These are phyloP conservation scores for Varanus komodoensis DNA, from an alignment of 2,113 vertebrate genomes.

Conservation along the genomic window DNA sequence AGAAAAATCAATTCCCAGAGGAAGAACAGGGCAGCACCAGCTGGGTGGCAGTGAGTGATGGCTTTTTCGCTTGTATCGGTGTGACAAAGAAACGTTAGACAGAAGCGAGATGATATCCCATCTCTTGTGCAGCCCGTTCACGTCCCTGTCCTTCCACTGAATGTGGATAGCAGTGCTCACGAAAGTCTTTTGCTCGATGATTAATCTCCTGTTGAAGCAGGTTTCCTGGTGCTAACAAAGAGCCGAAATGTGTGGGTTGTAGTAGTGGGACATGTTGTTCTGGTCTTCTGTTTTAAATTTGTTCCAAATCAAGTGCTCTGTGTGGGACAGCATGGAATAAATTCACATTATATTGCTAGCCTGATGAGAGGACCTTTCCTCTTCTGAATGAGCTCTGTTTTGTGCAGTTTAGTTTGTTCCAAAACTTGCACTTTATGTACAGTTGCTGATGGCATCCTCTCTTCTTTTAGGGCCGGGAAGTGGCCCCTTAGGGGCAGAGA, in stretches of 20 bases:
- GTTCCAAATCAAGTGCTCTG: not conserved
- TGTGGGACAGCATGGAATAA: not conserved
- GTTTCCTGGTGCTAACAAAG: too few relatives aligned
- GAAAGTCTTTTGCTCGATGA: accelerated
- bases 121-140: not conserved
- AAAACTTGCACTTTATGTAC: too few relatives aligned
- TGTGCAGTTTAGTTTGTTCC: too few relatives aligned
- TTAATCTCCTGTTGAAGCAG: not conserved
- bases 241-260: not conserved
- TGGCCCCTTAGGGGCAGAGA: too few relatives aligned
- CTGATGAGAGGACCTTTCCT: too few relatives aligned
- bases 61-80: slow-evolving; percentile 19
- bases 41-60: slow-evolving; percentile 49
- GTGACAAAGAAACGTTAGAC: slow-evolving; percentile 26
- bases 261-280: not conserved
- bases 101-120: not conserved
- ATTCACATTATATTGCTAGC: too few relatives aligned
- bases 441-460: too few relatives aligned
- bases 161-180: not conserved
- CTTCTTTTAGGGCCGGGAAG: too few relatives aligned
- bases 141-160: not conserved
- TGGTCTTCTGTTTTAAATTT: not conserved
- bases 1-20: slow-evolving; percentile 41
- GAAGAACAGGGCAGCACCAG: slow-evolving; percentile 34
- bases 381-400: too few relatives aligned